Base-by-base conservation (phyloP, 2,797 vertebrate genomes). In the Poeciliopsis paucimaculata region DNA sequence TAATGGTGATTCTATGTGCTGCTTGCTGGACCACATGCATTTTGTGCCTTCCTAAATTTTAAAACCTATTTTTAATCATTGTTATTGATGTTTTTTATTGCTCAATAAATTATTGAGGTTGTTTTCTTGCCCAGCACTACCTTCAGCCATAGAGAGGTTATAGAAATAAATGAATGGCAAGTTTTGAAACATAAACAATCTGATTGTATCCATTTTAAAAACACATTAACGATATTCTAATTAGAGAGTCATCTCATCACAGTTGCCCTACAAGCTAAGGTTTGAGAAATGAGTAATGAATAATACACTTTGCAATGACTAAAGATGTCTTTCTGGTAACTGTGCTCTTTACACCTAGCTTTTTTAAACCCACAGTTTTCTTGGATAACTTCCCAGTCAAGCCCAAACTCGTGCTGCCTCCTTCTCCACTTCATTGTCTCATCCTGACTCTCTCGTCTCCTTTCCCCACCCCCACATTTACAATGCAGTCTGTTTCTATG, bases 401-500 rank as follows among this genome's bases (percentile, higher is more conserved):
- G 94, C 79, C 84, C 73, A 73, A 84, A 92, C 94, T 90, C 74
- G 94, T 83, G 87, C 31, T 77, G 75, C 60, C 77, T 87, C 80
- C 36, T 75, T 68, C 66, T 81, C 66, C 45, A 57, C 60, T 62
- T 11, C 80, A 53, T 45, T 76, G 34, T 43, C 79, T 20, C 64
- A 71, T 80, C 73, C 34, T 2, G 34, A 60, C 80, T 79, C 79
- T 18, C 26, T 82, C 36, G n/a, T 60, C 74, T 46, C 16, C 81
- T 64, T 26, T 72, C 77, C 74, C 64, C 70, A 23, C 78, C 79
- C 76, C 79, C 68, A 28, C 51, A 39, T 49, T 39, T 26, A 49
- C 80, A 45, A 20, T 31, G 23, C 76, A 53, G 45, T 88, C 76
- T 72, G 13, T 78, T 80, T 75, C 79, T 76, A 81, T 68, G 77